Percentiles rank a stretch among this genome's conserved stretches.
phyloP scores from a whole-genome alignment of 2,888 invertebrate genomes.

The Colletes collaris region DNA sequence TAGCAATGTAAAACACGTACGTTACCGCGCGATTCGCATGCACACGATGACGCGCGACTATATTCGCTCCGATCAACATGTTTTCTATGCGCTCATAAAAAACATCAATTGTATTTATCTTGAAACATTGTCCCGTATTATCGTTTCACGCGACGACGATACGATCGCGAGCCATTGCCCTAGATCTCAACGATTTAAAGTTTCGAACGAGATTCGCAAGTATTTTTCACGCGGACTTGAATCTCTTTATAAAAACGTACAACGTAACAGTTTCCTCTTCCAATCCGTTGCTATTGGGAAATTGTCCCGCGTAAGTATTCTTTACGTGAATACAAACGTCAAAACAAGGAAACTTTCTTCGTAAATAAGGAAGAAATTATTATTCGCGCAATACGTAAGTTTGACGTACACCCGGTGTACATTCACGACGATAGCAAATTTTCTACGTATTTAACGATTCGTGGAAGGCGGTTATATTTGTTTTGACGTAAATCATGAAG shows the following conservation, averaged over 20 bases:
- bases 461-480: constrained; percentile 14
- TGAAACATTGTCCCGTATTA: neutral
- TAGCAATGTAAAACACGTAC: constrained; percentile 9
- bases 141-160: neutral
- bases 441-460: neutral
- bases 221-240: too few relatives aligned
- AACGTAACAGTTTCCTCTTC: too few relatives aligned
- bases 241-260: too few relatives aligned
- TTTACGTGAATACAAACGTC: too few relatives aligned
- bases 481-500: constrained; percentile 16
- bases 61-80: constrained; percentile 36
- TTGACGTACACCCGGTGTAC: too few relatives aligned
- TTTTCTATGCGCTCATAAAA: constrained; percentile 17
- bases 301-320: too few relatives aligned
- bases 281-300: too few relatives aligned
- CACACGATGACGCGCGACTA: constrained; percentile 35
- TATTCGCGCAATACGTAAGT: too few relatives aligned
- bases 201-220: too few relatives aligned
- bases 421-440: neutral
- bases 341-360: too few relatives aligned
- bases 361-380: too few relatives aligned
- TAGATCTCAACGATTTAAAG: too few relatives aligned
- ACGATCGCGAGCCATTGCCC: neutral
- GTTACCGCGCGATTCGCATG: constrained; percentile 18
- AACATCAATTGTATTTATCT: constrained; percentile 15